phyloP scores from a whole-genome alignment of 2,797 vertebrate species.

The Pyrocephalus nanus region DNA sequence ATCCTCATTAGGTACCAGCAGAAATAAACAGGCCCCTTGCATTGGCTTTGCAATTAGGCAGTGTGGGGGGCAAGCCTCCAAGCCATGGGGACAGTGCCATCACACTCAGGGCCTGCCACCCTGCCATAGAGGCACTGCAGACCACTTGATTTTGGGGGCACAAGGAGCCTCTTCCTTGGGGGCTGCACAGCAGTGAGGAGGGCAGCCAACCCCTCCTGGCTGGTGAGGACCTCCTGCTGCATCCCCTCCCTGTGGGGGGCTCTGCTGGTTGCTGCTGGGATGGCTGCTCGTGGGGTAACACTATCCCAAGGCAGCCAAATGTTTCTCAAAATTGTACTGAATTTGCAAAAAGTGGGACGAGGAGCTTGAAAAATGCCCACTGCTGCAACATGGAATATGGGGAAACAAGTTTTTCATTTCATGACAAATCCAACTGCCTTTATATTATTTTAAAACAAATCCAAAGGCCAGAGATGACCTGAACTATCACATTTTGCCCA shows the following conservation, averaged over 20 bases:
- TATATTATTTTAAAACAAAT: not conserved
- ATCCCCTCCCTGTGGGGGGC: accelerated
- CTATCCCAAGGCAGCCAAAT: not conserved
- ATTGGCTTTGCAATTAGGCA: not conserved
- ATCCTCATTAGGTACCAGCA: not conserved
- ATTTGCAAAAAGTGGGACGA: not conserved
- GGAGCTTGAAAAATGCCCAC: not conserved
- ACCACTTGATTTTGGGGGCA: not conserved
- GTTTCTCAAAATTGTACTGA: not conserved
- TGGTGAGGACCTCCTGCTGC: not conserved
- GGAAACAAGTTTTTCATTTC: not conserved
- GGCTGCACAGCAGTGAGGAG: not conserved
- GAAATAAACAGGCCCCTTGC: not conserved
- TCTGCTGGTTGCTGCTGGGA: not conserved
- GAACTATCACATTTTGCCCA: accelerated
- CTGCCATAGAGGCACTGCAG: not conserved
- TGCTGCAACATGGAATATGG: not conserved
- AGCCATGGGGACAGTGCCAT: not conserved
- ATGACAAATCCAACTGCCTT: not conserved
- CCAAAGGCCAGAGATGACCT: not conserved
- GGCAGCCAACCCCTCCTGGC: not conserved
- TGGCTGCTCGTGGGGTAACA: not conserved
- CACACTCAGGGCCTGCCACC: not conserved
- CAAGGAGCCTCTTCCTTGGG: not conserved
- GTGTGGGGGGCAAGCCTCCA: not conserved